Base-by-base conservation (phyloP, 2,888 invertebrate species). In the Aphrophora alni region DNA sequence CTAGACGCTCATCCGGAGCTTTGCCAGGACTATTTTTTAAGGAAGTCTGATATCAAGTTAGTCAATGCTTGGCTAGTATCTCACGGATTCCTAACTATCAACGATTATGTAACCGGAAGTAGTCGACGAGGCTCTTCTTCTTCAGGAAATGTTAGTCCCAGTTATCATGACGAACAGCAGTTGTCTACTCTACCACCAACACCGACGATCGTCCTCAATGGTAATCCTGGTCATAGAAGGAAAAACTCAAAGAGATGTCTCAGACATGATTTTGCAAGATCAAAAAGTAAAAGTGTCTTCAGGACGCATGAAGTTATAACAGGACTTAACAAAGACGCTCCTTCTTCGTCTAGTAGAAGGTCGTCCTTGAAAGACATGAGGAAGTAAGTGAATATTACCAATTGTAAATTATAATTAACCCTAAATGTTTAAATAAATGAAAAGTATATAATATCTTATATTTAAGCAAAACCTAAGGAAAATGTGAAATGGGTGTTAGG, bases 291-390 rank as follows among this genome's bases (percentile, higher is more conserved):
- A 51, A 89, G 88, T 83, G 88, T 90, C 83, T 89, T 89, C 85
- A 87, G 89, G 78, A 89, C 89, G 0, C 87, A 87, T 75, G 88
- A 88, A 70, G 83, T 85, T 74, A 83, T 83, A 70, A 85, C 85
- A 10, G 82, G 84, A 44, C 82, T 84, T 0, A 79, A 82, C 14
- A 82, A 84, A 38, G 81, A 84, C 5, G 81, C 83, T 17, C 85
- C 86, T 12, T 86, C 87, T 8, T 84, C 86, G 17, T 87, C 89
- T 84, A 83, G 90, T 38, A 84, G 90, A 75, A n/a, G 59, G 21
- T 89, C 88, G 79, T 89, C 89, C 78, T 85, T 90, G 69, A 90
- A 89, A 84, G 90, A 90, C 83, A 89, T 90, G 89, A 86, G 90
- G 72, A 90, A 89, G 87, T 87, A 80, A 85, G 86, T 84, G 1